Conservation (phyloP, 2,888 invertebrate genomes). For the Chrysodeixis includens region DNA sequence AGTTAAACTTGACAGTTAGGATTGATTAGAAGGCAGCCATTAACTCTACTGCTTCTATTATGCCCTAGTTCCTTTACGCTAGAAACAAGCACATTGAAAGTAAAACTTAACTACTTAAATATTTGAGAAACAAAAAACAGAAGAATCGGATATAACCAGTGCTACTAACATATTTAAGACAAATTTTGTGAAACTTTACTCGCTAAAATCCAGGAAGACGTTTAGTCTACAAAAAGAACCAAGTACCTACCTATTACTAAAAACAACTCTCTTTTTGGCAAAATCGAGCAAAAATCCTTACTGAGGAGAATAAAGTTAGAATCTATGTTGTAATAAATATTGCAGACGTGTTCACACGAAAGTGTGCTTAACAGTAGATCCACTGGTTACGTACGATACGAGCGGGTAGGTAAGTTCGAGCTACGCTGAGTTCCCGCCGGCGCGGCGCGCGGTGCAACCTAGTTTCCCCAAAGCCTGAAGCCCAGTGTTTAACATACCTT, state of each 20-base stretch:
- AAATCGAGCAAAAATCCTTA: too few relatives aligned
- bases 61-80: constrained; percentile 13
- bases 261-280: too few relatives aligned
- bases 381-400: constrained; percentile 41
- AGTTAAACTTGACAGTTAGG: constrained; percentile 40
- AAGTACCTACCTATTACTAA: too few relatives aligned
- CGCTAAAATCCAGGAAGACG: too few relatives aligned
- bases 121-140: too few relatives aligned
- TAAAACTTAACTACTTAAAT: too few relatives aligned
- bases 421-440: too few relatives aligned
- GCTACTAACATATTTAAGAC: too few relatives aligned
- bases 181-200: too few relatives aligned
- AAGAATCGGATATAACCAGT: too few relatives aligned
- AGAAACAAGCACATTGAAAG: neutral
- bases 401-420: constrained; percentile 22
- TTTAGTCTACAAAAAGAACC: too few relatives aligned
- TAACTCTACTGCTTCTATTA: constrained; percentile 32
- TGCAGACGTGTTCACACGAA: constrained; percentile 34
- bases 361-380: constrained; percentile 40
- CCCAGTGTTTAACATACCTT: constrained; percentile 51
- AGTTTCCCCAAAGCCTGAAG: constrained; percentile 47
- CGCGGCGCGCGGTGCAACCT: constrained; percentile 49
- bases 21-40: constrained; percentile 44
- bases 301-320: too few relatives aligned
- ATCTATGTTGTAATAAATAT: constrained; percentile 28